These are phyloP conservation scores for Thamnophis sirtalis DNA, from an alignment of 2,113 vertebrate species.

Conservation along the genomic window DNA sequence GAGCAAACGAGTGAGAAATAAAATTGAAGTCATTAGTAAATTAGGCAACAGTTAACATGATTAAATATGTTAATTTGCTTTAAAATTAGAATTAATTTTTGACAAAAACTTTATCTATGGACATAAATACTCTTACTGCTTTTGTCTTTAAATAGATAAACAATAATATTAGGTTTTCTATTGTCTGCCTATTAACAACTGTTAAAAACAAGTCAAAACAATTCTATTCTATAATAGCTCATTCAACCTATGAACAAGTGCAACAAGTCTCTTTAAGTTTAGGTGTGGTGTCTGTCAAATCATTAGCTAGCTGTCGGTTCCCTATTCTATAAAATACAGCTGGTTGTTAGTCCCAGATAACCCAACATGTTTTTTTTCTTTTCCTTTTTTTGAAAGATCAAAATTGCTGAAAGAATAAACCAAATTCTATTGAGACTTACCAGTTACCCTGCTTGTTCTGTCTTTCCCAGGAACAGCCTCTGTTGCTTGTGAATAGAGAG, in stretches of 20 bases:
- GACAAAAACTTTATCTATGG: background rate
- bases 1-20: background rate
- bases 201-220: background rate
- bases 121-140: background rate
- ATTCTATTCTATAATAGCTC: background rate
- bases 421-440: slow-evolving; percentile 73
- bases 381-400: background rate
- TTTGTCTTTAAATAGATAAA: background rate
- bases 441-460: slow-evolving; percentile 71
- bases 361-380: slow-evolving; percentile 40
- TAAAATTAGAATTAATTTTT: background rate
- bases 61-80: background rate
- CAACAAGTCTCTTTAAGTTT: background rate
- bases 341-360: slow-evolving; percentile 29
- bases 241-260: background rate
- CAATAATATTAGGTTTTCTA: background rate
- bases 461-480: slow-evolving; percentile 70
- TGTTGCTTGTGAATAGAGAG: slow-evolving; percentile 70
- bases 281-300: background rate
- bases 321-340: slow-evolving; percentile 42
- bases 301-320: slow-evolving; percentile 23
- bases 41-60: background rate
- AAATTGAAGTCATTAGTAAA: background rate
- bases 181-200: background rate
- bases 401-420: slow-evolving; percentile 44